These are phyloP conservation scores for Lysiphlebus fabarum DNA, from an alignment of 1,140 invertebrate species.

Conservation along the genomic window DNA sequence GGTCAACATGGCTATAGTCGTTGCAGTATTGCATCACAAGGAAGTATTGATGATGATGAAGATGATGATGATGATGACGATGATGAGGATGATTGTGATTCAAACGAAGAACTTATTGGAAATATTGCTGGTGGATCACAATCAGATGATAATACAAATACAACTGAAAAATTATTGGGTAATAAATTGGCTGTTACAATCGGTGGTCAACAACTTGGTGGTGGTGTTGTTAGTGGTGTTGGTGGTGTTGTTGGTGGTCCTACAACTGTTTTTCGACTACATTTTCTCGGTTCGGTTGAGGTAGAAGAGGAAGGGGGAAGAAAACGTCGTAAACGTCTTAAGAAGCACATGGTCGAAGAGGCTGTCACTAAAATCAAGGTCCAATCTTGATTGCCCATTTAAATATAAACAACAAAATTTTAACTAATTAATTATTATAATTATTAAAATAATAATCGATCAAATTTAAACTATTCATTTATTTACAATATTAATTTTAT, in stretches of 20 bases:
- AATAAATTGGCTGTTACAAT: constrained; percentile 43
- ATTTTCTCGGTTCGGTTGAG: constrained; percentile 80
- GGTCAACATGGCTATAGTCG: constrained; percentile 48
- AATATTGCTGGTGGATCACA: constrained; percentile 49
- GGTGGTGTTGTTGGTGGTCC: constrained; percentile 42
- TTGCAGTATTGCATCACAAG: constrained; percentile 51
- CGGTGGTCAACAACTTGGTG: constrained; percentile 28
- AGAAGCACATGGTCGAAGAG: constrained; percentile 93
- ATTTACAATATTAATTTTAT: neutral
- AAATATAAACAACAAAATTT: constrained; percentile 18
- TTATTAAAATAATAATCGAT: constrained; percentile 3
- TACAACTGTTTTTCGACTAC: constrained; percentile 72
- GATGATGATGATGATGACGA: too few relatives aligned
- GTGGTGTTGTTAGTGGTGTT: constrained; percentile 43
- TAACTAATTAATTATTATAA: too few relatives aligned
- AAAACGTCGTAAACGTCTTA: constrained; percentile 70
- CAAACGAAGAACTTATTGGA: constrained; percentile 53
- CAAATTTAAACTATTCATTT: neutral
- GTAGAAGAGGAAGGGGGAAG: constrained; percentile 74
- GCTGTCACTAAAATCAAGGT: constrained; percentile 96
- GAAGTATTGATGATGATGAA: constrained; percentile 52
- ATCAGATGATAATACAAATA: constrained; percentile 30
- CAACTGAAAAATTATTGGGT: constrained; percentile 22
- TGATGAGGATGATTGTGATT: constrained; percentile 51
- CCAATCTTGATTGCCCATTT: constrained; percentile 42